A percentile compares a stretch with the other conserved stretches of the same genome.
These are phyloP conservation scores for Alitta virens DNA, from an alignment of 2,888 invertebrate species.

Conservation along the genomic window DNA sequence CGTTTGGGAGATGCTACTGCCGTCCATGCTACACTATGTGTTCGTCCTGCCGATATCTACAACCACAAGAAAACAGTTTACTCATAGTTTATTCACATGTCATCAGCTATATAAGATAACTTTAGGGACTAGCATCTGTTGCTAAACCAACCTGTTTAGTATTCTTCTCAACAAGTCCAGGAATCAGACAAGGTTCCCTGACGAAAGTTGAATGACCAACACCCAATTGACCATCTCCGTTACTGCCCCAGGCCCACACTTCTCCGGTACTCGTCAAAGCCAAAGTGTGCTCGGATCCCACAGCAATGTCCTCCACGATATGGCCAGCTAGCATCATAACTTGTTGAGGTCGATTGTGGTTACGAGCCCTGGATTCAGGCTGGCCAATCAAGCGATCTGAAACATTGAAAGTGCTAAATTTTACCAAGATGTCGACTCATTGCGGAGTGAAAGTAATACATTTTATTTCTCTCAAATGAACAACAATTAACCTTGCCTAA, in stretches of 20 bases:
- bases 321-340: constrained; percentile 60
- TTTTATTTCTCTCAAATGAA: too few species aligned
- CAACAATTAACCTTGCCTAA: too few species aligned
- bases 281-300: constrained; percentile 66
- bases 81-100: too few species aligned
- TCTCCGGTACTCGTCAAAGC: constrained; percentile 63
- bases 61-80: too few species aligned
- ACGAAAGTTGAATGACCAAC: constrained; percentile 62
- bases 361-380: constrained; percentile 58
- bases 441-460: too few species aligned
- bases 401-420: not conserved
- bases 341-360: constrained; percentile 62
- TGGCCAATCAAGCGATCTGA: constrained; percentile 65
- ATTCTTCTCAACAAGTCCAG: constrained; percentile 61
- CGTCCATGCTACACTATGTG: constrained; percentile 68
- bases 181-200: constrained; percentile 63
- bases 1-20: constrained; percentile 59
- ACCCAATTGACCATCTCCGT: constrained; percentile 66
- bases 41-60: constrained; percentile 65
- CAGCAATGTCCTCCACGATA: constrained; percentile 63
- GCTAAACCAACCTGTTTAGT: constrained; percentile 60
- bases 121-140: too few species aligned
- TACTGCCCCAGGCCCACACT: constrained; percentile 67
- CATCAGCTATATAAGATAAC: too few species aligned
- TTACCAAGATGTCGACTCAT: too few species aligned